Evolutionary conservation across 2,797 vertebrate species (phyloP).

Genomic region (Peromyscus attwateri): DNA sequence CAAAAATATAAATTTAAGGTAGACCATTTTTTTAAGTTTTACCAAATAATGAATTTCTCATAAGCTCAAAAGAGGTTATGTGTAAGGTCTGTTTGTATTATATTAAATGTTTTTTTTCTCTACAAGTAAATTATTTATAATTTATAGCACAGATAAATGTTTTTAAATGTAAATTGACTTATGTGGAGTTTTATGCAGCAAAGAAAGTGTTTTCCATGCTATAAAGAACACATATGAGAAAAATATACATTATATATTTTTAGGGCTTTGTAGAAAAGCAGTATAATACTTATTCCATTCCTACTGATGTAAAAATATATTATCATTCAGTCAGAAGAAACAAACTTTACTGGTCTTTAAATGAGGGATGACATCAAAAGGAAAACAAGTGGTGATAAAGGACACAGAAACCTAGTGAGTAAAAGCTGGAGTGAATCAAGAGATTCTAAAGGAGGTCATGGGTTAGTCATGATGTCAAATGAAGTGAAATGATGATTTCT

Average conservation of each 20-base stretch:
- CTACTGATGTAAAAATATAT: neutral
- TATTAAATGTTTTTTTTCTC: conserved; percentile 27
- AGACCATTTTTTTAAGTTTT: neutral
- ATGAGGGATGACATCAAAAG: neutral
- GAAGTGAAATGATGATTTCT: neutral
- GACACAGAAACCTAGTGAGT: no score
- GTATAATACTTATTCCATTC: neutral
- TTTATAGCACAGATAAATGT: conserved; percentile 28
- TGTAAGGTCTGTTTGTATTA: neutral
- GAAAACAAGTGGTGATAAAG: neutral
- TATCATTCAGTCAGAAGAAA: neutral
- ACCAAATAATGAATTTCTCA: conserved; percentile 22
- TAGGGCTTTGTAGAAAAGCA: neutral
- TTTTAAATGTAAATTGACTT: conserved; percentile 48
- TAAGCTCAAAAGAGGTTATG: conserved; percentile 10
- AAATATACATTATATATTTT: neutral
- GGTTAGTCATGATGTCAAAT: neutral
- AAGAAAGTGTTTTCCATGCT: neutral
- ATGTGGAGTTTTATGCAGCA: neutral
- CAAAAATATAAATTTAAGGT: neutral
- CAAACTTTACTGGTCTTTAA: neutral
- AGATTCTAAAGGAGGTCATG: neutral
- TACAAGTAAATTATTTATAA: conserved; percentile 53
- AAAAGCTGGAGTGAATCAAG: neutral
- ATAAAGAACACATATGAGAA: conserved; percentile 38